A percentile compares a stretch with the other conserved stretches of the same genome.
These are phyloP conservation scores for Calidris pugnax DNA, from an alignment of 2,113 vertebrate species.

Conservation along the genomic window DNA sequence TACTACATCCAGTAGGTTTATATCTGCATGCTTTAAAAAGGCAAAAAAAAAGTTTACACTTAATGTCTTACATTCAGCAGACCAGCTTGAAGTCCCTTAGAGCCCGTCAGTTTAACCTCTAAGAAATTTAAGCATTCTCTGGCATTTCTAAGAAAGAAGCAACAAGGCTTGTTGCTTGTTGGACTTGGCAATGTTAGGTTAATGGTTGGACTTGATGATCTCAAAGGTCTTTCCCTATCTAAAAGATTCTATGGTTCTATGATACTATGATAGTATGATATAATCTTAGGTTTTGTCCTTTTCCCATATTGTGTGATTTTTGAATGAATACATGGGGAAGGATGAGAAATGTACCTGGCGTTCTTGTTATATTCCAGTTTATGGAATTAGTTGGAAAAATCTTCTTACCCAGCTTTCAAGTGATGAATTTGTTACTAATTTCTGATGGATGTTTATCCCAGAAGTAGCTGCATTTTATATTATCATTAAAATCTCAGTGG, in stretches of 20 bases:
- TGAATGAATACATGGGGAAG: neutral
- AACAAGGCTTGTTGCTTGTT: neutral
- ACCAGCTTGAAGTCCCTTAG: neutral
- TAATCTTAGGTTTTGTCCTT: neutral
- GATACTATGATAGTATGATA: neutral
- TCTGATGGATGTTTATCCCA: neutral
- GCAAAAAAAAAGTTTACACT: neutral
- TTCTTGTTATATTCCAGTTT: neutral
- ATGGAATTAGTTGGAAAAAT: neutral
- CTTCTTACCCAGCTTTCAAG: neutral
- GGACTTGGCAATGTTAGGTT: neutral
- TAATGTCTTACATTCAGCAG: neutral
- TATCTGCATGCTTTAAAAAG: neutral
- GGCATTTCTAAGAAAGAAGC: neutral
- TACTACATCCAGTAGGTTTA: neutral
- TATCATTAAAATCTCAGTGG: constrained; percentile 27
- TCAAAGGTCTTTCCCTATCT: neutral
- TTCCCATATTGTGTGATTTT: neutral
- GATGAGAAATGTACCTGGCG: neutral
- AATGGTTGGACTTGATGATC: neutral
- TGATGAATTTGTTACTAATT: neutral
- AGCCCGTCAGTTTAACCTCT: neutral
- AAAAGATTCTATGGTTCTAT: neutral
- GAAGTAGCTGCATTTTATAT: neutral
- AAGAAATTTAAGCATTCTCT: neutral